Evolutionary conservation across 2,113 vertebrate genomes (phyloP), one percentile per base, ranked within the genome.

Genomic region (Platichthys flesus): DNA sequence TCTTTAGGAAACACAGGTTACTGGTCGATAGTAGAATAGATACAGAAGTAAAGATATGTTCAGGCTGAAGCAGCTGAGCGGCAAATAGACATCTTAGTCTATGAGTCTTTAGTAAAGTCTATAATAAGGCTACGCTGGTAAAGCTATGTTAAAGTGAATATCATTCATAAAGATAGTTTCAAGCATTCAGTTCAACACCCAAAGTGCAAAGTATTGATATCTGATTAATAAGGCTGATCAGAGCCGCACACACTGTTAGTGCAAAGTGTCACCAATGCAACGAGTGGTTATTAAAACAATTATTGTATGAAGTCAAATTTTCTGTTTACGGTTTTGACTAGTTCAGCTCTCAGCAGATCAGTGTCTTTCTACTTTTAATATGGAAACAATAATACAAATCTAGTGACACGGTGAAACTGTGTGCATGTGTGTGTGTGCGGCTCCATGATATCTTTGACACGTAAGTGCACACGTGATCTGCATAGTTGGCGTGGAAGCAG

Each of bases 401-500:
- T 5, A 18, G 31, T n/a, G 31, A 61, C 18, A 42, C 31, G 4
- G 21, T 20, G 10, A 56, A 24, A 51, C 47, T 40, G 4, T 31
- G 20, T 80, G 40, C 58, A 18, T 47, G 72, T 61, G 74, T 54
- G 40, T 62, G 21, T 49, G 72, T 47, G 35, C 14, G 47, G 3
- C 62, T 69, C 60, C 66, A n/a, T 54, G 68, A 79, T 71, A 71
- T 31, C n/a, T 64, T 47, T 42, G 47, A 79, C 37, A 49, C 37
- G 42, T 85, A 31, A 31, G 31, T 31, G 31, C 31, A 31, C 31
- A 31, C 31, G 31, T 31, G 31, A 31, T 31, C 31, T 31, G 85
- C 89, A 88, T 86, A 90, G 85, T 70, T 67, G 69, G 7, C 9
- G 15, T 26, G 4, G 5, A 81, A 88, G 87, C 77, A 89, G 69